Evolutionary conservation across 2,888 invertebrate genomes (phyloP), one percentile per base, ranked within the genome.

Genomic region (Lycia hirtaria): DNA sequence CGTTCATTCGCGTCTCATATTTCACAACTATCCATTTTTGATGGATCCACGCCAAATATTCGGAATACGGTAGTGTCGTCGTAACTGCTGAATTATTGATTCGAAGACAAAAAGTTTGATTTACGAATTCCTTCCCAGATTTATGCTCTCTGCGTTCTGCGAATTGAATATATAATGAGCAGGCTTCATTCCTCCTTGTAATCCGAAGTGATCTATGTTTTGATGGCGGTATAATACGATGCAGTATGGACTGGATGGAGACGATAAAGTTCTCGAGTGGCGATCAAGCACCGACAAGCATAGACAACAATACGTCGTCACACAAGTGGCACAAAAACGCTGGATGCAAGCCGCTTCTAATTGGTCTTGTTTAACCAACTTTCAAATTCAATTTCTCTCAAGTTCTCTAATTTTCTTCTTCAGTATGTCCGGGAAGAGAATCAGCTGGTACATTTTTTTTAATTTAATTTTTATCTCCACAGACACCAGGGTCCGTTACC

Each of bases 91-190:
- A 83, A 84, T 85, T 80, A 83, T 83, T 83, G 83, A 86, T 85
- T 79, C 72, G 73, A 68, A 75, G 75, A 77, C 83, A 83, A 87
- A 87, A 88, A 87, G 77, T 85, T 85, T 85, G 87, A 88, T 87
- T 86, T 87, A 86, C 80, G 80, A 69, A 76, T 75, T 77, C 76
- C 76, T 72, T 60, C 62, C 65, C 65, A 72, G 83, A 88, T 86
- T 87, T 86, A 87, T 86, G 82, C 75, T 74, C 72, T 75, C 69
- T 74, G 75, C 78, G 78, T 76, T 84, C 73, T 80, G 68, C 72
- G 82, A 79, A 84, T 84, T 83, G 85, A 88, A 87, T 88, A 80
- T 83, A 77, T 85, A 84, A 87, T 80, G 72, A 71, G 70, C 57
- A 60, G 66, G 64, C 52, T 57, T 68, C 66, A 70, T 55, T 55